phyloP scores from a whole-genome alignment of 2,888 invertebrate genomes.

The Hylaea fasciaria region DNA sequence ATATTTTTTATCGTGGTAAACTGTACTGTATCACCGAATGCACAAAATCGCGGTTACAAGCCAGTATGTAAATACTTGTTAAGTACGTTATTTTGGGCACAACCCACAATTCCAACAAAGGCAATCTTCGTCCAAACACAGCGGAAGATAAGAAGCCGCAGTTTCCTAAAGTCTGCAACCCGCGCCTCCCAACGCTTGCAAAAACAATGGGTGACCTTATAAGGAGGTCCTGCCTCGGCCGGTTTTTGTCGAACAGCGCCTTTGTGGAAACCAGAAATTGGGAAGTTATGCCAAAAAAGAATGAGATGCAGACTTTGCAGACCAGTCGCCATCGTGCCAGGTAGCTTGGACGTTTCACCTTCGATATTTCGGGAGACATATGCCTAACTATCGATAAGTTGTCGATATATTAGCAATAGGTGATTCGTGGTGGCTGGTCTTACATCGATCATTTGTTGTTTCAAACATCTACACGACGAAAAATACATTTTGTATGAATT shows the following conservation, averaged over 20 bases:
- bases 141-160: constrained; percentile 28
- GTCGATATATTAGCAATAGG: background rate
- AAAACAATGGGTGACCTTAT: constrained; percentile 74
- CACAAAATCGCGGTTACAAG: too few species aligned
- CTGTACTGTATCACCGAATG: too few species aligned
- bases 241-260: constrained; percentile 54
- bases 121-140: constrained; percentile 19
- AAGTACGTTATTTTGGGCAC: too few species aligned
- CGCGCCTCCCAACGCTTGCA: constrained; percentile 45
- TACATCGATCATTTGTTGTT: too few species aligned
- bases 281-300: constrained; percentile 56
- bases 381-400: background rate
- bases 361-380: background rate
- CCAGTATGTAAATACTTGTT: too few species aligned
- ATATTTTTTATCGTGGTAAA: too few species aligned
- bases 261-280: constrained; percentile 55
- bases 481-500: too few species aligned
- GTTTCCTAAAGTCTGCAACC: constrained; percentile 40
- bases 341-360: constrained; percentile 20
- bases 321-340: constrained; percentile 33
- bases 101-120: background rate
- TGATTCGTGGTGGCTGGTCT: too few species aligned
- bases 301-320: constrained; percentile 42
- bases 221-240: constrained; percentile 57
- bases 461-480: too few species aligned